Base-by-base conservation (phyloP, 2,113 vertebrate species). In the Tichodroma muraria region DNA sequence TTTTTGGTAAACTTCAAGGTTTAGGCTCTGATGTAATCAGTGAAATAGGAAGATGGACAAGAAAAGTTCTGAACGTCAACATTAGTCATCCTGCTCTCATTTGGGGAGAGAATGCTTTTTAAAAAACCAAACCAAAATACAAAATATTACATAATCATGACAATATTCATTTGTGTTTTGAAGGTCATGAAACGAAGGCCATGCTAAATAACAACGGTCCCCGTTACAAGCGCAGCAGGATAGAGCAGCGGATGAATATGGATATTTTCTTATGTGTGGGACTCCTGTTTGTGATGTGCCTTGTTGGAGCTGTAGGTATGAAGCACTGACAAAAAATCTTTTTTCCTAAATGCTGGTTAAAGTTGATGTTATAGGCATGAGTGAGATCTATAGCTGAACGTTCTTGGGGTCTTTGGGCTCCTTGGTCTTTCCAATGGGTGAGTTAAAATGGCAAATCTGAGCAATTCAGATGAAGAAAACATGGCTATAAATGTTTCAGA, bases 161-260 rank as follows among this genome's bases (percentile, higher is more conserved):
- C 63, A 50, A 30, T 18, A 28, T 30, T 11, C 2, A 10, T 64
- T 80, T 96, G 44, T 95, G 59, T 90, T 83, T 92, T 97, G 52
- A 96, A 99, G 99, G 99, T 68, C 99, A 98, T 30, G 99, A 99
- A 92, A 99, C 99, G 8, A 99, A 99, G 96, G 98, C 99, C 89
- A 99, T 99, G 99, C 97, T 99, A 27, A 99, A 99, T 97, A 99
- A 98, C 95, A 98, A 92, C 0, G 98, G 98, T 12, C 97, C 99
- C 3, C 98, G 99, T 31, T 99, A 98, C 97, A 99, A 99, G 89
- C 98, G 98, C 97, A 99, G 99, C 98, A 98, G 98, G 97, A 97
- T 99, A 7, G 99, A 99, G 97, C 97, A 97, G 56, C 97, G 95
- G 65, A 98, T 99, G 97, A 99, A 99, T 73, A 90, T 5, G 3